phyloP scores from a whole-genome alignment of 2,113 vertebrate genomes.

The Prunella fulvescens region DNA sequence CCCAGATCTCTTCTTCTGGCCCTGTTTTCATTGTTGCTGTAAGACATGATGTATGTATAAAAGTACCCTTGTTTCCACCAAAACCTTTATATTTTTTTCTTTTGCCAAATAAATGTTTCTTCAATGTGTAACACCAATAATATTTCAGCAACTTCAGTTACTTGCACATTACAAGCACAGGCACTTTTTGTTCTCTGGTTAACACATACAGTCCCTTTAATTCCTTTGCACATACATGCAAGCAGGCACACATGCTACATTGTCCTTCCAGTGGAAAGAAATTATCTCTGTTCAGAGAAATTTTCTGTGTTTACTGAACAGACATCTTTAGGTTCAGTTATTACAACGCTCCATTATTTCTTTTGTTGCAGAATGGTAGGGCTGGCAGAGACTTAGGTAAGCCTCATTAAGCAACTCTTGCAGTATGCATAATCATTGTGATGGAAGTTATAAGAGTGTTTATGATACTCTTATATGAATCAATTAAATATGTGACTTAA shows the following conservation, averaged over 20 bases:
- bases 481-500: not conserved
- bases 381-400: conserved; percentile 48
- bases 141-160: not conserved
- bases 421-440: conserved; percentile 33
- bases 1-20: not conserved
- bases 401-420: conserved; percentile 54
- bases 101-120: not conserved
- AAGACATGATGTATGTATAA: not conserved
- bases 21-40: not conserved
- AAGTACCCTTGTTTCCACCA: not conserved
- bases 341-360: conserved; percentile 31
- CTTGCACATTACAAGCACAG: not conserved
- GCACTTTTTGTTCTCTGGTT: not conserved
- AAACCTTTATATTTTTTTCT: not conserved
- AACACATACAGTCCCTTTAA: not conserved
- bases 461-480: conserved; percentile 22
- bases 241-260: not conserved
- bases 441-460: conserved; percentile 27
- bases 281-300: not conserved
- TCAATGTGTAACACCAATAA: not conserved
- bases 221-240: not conserved
- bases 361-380: conserved; percentile 21
- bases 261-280: not conserved
- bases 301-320: conserved; percentile 32
- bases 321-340: conserved; percentile 17